Percentiles rank a stretch among this genome's conserved stretches.
These are phyloP conservation scores for Colinus virginianus DNA, from an alignment of 2,113 vertebrate genomes.

Conservation along the genomic window DNA sequence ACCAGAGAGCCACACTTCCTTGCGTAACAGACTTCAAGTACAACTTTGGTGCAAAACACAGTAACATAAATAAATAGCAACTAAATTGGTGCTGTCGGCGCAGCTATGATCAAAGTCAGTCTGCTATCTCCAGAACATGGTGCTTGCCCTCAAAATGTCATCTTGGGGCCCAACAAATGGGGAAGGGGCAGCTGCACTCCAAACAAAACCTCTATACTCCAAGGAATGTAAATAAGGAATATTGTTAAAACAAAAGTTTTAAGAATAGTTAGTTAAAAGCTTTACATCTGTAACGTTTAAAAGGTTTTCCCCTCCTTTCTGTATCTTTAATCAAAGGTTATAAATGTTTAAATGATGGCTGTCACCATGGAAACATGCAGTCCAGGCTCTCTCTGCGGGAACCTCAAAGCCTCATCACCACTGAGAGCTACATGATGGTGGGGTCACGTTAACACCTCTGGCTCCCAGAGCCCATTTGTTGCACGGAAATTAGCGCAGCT, in stretches of 20 bases:
- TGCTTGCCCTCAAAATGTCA: neutral
- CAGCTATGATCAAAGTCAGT: neutral
- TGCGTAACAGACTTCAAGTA: neutral
- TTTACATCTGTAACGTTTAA: slow-evolving; percentile 2
- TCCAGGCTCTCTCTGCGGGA: slow-evolving; percentile 5
- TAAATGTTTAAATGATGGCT: slow-evolving; percentile 7
- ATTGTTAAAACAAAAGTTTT: slow-evolving; percentile 2
- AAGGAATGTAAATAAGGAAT: slow-evolving; percentile 14
- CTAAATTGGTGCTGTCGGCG: neutral
- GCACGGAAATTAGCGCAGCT: slow-evolving; percentile 1
- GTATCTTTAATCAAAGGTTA: slow-evolving; percentile 41
- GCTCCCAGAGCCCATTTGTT: slow-evolving; percentile 31
- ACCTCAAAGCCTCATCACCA: slow-evolving; percentile 31
- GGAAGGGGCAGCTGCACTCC: neutral
- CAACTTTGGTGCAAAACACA: neutral
- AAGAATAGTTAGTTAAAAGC: neutral
- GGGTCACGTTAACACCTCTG: slow-evolving; percentile 37
- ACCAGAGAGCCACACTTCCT: neutral
- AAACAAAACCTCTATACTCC: neutral
- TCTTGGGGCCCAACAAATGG: neutral
- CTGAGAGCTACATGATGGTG: neutral
- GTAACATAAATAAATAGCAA: neutral
- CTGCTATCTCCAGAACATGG: neutral
- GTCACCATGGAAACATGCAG: slow-evolving; percentile 56
- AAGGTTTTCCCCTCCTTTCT: neutral